Evolutionary conservation across 2,113 vertebrate genomes (phyloP).

Genomic region (Lota lota): DNA sequence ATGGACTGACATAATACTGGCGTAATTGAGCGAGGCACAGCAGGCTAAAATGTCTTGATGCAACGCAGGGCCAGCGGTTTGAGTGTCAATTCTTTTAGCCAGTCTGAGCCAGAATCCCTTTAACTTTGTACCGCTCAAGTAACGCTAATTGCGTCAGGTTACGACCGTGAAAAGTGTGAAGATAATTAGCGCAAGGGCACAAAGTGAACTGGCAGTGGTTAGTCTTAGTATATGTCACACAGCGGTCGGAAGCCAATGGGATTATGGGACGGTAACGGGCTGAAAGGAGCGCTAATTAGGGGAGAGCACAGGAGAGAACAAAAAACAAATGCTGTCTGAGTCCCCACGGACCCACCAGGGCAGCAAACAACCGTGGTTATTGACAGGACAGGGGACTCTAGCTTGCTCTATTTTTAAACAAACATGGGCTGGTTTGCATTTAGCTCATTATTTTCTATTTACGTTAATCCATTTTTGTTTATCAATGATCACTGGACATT

Average conservation of each 20-base stretch:
- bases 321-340: conserved; percentile 63
- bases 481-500: conserved; percentile 23
- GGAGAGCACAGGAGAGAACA: conserved; percentile 67
- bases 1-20: conserved; percentile 54
- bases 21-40: conserved; percentile 44
- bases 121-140: conserved; percentile 58
- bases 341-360: conserved; percentile 52
- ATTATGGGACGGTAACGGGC: conserved; percentile 65
- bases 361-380: conserved; percentile 66
- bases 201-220: conserved; percentile 63
- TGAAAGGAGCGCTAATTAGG: conserved; percentile 73
- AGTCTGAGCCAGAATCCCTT: conserved; percentile 51
- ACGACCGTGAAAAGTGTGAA: conserved; percentile 65
- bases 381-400: conserved; percentile 65
- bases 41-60: conserved; percentile 52
- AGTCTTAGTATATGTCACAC: conserved; percentile 62
- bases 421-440: conserved; percentile 47
- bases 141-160: conserved; percentile 66
- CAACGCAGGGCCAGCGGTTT: conserved; percentile 37
- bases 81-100: conserved; percentile 44
- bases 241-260: conserved; percentile 60
- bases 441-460: conserved; percentile 48
- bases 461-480: neutral
- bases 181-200: conserved; percentile 72
- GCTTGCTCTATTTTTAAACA: conserved; percentile 51